Base-by-base conservation (phyloP, 2,113 vertebrate species). In the Lagopus leucura region DNA sequence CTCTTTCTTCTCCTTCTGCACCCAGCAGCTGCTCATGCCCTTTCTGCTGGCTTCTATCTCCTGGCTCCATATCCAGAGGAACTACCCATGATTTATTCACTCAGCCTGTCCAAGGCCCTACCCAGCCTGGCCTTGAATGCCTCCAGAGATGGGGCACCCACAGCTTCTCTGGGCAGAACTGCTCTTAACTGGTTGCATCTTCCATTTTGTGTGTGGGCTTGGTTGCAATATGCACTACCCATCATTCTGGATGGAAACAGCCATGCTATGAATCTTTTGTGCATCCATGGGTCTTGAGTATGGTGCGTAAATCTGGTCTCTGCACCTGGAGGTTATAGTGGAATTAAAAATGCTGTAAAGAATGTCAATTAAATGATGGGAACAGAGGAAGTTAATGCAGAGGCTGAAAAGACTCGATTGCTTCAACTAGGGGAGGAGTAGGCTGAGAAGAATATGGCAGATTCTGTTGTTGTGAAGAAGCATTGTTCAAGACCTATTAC, bases 371-470 rank as follows among this genome's bases (percentile, higher is more conserved):
- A 57, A 88, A 82, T 34, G 8, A 11, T 50, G 18, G 63, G 30
- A 65, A 57, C 47, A 36, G 32, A n/a, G 24, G 16, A 57, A 73
- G 25, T 48, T 73, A 34, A 13, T 47, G 45, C 52, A 65, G 28
- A 80, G 76, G 47, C 52, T 36, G 66, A 50, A 79, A 78, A 72
- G 10, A 6, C 21, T 32, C 10, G 16, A n/a, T 64, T 4, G 3
- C 43, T 47, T 73, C 1, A 0, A 0, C 50, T 32, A 65, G n/a
- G 30, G 38, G 64, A 72, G 28, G 16, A 82, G 25, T n/a, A n/a
- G 28, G 10, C 19, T 73, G 69, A 73, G 43, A 80, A 43, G 25
- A 21, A 5, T 55, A 28, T 65, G 72, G 75, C 43, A 80, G 50
- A 61, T 45, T 9, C 83, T 70, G 12, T 61, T 16, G 9, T 13